These are phyloP conservation scores for Archivesica marissinica DNA, from an alignment of 1,140 invertebrate species.

Conservation along the genomic window DNA sequence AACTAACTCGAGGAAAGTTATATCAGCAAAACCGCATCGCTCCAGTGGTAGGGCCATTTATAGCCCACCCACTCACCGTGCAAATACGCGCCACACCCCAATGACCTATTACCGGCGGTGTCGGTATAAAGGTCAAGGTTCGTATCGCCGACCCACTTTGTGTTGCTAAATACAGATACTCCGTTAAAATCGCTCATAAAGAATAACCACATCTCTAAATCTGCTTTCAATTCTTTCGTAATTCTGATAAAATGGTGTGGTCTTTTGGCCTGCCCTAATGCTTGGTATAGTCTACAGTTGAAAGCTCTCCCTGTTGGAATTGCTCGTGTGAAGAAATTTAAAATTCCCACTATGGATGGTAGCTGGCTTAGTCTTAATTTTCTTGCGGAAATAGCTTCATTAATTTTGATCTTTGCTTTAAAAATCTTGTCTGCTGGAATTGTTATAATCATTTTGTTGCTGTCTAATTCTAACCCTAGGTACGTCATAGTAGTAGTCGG, in stretches of 20 bases:
- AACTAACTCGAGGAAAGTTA: not conserved
- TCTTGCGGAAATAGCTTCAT: not conserved
- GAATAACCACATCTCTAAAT: not conserved
- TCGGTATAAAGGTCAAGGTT: slow-evolving; percentile 4
- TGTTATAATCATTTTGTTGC: not conserved
- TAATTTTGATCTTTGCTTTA: not conserved
- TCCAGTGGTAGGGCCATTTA: not conserved
- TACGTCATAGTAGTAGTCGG: not conserved
- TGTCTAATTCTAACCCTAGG: not conserved
- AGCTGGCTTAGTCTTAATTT: not conserved
- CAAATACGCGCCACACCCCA: slow-evolving; percentile 37
- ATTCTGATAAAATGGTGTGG: not conserved
- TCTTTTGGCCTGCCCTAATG: not conserved
- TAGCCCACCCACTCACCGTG: not conserved
- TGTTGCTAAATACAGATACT: not conserved
- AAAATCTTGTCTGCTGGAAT: not conserved
- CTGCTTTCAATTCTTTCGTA: not conserved
- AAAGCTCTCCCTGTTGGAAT: not conserved
- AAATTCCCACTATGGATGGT: not conserved
- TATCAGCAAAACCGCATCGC: not conserved
- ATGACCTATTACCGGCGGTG: not conserved
- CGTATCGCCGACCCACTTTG: not conserved
- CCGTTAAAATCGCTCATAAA: not conserved
- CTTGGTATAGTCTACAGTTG: not conserved
- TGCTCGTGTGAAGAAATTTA: not conserved